A percentile compares a stretch with the other conserved stretches of the same genome.
Conservation (phyloP, 2,113 vertebrate species). For the Gallinago jamesoni region DNA sequence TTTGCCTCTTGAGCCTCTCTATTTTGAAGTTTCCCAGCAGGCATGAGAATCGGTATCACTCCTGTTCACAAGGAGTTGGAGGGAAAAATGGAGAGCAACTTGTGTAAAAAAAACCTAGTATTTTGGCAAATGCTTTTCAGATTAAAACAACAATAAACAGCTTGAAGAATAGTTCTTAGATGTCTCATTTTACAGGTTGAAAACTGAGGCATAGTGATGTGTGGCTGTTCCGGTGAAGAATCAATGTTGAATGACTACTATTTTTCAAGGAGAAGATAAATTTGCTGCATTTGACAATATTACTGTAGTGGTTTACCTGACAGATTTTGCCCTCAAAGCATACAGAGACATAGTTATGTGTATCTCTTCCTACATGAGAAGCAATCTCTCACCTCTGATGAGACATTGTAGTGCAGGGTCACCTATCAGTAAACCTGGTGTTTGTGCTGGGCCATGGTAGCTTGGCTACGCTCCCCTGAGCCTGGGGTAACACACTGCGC, state of each 20-base stretch:
- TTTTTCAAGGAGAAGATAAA: not conserved
- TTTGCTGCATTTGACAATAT: not conserved
- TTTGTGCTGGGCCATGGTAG: not conserved
- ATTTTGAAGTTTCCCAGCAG: not conserved
- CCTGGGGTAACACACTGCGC: not conserved
- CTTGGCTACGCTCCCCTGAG: not conserved
- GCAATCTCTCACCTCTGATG: not conserved
- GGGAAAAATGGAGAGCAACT: not conserved
- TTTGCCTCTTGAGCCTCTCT: not conserved
- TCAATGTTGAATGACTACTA: not conserved
- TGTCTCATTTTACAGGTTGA: not conserved
- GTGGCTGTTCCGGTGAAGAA: not conserved
- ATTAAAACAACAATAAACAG: not conserved
- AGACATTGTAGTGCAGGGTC: not conserved
- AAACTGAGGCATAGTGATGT: not conserved
- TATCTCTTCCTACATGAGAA: not conserved
- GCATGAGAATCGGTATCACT: not conserved
- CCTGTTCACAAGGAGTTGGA: not conserved
- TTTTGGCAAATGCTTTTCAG: not conserved
- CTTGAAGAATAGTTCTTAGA: not conserved
- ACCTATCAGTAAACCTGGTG: accelerated
- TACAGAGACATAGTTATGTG: accelerated
- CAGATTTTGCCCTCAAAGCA: not conserved
- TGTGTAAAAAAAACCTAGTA: not conserved
- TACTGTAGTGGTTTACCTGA: not conserved